Conservation (phyloP, 2,113 vertebrate species). For the Columba janthina region DNA sequence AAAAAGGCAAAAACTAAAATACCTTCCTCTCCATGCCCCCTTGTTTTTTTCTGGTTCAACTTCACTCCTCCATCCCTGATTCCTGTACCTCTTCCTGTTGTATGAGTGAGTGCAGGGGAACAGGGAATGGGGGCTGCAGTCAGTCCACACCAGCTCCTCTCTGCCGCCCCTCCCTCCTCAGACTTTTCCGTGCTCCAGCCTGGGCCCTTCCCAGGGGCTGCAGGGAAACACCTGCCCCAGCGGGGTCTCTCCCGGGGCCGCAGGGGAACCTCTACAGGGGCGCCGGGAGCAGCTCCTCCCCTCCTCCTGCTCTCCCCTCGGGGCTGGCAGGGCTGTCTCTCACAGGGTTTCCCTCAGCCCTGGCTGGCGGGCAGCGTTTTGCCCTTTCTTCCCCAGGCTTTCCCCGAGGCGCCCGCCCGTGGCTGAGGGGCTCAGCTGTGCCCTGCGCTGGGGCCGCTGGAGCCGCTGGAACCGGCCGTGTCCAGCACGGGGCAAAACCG, state of each 20-base stretch:
- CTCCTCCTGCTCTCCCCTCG: not conserved
- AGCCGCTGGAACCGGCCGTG: not conserved
- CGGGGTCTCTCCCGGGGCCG: too few relatives aligned
- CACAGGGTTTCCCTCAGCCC: not conserved
- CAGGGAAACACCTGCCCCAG: not conserved
- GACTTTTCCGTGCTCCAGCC: too few relatives aligned
- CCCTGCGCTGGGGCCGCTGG: not conserved
- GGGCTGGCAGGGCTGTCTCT: not conserved
- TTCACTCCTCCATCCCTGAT: not conserved
- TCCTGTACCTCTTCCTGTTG: not conserved
- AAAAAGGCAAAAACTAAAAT: not conserved
- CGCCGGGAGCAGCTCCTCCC: not conserved
- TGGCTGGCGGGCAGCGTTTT: not conserved
- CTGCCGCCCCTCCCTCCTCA: not conserved
- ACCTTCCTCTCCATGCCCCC: accelerated
- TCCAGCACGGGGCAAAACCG: too few relatives aligned
- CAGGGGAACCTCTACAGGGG: not conserved
- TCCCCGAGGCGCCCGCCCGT: not conserved
- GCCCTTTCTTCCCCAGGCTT: not conserved
- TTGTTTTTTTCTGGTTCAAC: not conserved
- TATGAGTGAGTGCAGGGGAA: not conserved
- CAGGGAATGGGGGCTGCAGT: accelerated
- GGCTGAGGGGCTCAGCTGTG: not conserved
- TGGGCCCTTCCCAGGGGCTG: too few relatives aligned
- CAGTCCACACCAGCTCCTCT: not conserved